Percentiles rank a stretch among this genome's conserved stretches.
phyloP scores from a whole-genome alignment of 2,888 invertebrate species.

The Drosophila anomalata region DNA sequence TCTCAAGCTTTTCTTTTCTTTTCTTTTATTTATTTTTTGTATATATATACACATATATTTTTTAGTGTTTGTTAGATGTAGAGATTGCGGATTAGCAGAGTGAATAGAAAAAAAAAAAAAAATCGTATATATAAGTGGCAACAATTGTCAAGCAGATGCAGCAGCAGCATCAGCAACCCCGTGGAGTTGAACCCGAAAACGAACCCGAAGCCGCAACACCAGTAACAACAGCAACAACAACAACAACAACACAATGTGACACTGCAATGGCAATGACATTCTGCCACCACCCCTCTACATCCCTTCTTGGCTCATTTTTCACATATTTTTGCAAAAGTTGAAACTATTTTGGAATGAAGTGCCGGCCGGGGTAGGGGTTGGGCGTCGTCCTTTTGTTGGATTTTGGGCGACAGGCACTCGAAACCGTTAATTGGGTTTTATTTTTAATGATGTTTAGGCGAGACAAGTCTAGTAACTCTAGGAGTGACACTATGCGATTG shows the following conservation, averaged over 20 bases:
- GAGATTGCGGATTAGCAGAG: conserved; percentile 30
- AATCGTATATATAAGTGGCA: conserved; percentile 42
- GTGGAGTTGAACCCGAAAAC: conserved; percentile 44
- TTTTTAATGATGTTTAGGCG: conserved; percentile 76
- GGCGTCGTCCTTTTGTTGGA: conserved; percentile 24
- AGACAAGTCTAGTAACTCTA: conserved; percentile 36
- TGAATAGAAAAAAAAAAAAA: conserved; percentile 3
- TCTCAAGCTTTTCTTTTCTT: conserved; percentile 2
- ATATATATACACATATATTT: neutral
- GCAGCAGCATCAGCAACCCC: conserved; percentile 23
- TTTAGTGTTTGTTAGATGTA: conserved; percentile 1
- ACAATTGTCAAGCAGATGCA: conserved; percentile 53
- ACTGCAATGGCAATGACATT: conserved; percentile 72
- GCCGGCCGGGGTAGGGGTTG: conserved; percentile 32
- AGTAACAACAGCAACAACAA: conserved; percentile 14
- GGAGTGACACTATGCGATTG: conserved; percentile 5
- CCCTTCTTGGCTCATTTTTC: conserved; percentile 37
- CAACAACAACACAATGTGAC: conserved; percentile 32
- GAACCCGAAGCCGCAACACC: conserved; percentile 45
- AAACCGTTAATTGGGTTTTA: conserved; percentile 73
- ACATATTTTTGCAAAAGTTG: conserved; percentile 66
- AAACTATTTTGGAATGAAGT: conserved; percentile 64
- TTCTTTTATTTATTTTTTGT: too few species aligned
- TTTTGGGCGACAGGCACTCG: conserved; percentile 51
- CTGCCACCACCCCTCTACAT: conserved; percentile 3